Conservation (phyloP, 1,140 invertebrate species). For the Gryllus bimaculatus region DNA sequence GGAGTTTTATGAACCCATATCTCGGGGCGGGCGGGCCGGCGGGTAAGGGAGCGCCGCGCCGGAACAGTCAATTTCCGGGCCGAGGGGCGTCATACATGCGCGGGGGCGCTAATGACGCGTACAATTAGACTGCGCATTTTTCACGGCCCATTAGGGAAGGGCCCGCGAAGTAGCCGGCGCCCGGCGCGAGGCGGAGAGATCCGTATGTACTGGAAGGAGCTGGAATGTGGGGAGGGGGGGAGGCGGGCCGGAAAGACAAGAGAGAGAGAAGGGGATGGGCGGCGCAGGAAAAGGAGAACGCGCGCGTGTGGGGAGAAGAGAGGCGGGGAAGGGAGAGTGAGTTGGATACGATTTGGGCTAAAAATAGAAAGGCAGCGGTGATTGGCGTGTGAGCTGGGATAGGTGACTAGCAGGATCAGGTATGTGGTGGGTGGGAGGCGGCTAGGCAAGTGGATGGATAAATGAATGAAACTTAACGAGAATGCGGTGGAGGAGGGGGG, state of each 20-base stretch:
- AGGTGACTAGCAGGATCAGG: no score
- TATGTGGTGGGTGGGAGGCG: no score
- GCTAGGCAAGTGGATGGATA: no score
- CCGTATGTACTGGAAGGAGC: neutral
- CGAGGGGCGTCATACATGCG: neutral
- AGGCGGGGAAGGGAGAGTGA: no score
- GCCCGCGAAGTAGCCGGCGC: neutral
- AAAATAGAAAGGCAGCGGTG: no score
- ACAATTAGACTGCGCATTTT: neutral
- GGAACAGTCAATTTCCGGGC: neutral
- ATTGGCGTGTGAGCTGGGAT: no score
- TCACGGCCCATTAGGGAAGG: neutral
- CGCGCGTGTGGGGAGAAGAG: no score
- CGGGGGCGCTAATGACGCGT: neutral
- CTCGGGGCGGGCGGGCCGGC: neutral
- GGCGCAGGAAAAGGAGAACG: no score
- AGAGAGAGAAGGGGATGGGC: neutral
- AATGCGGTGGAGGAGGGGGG: no score
- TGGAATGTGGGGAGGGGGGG: neutral
- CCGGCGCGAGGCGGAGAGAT: neutral
- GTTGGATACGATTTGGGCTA: no score
- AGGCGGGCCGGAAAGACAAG: neutral
- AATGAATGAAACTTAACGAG: no score
- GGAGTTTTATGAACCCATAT: neutral
- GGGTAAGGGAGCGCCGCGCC: neutral